Evolutionary conservation across 2,113 vertebrate species (phyloP), one percentile per base, ranked within the genome.

Genomic region (Chaetodon trifascialis): DNA sequence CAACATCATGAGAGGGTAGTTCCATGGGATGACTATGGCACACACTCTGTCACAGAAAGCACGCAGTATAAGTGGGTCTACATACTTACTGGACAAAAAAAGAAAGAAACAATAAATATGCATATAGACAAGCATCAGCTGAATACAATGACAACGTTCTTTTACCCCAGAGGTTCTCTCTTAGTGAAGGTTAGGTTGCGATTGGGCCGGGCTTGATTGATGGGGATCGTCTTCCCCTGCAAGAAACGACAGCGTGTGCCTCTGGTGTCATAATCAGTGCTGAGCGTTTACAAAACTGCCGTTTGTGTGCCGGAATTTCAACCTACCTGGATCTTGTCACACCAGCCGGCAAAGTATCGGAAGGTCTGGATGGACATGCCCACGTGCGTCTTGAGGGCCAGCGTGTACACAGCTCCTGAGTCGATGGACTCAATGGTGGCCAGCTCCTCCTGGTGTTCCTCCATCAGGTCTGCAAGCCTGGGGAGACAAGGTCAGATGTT

Each of bases 1-100:
- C 72, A 97, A 73, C 97, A 97, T 97, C 97, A 97, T 97, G 5
- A 97, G 92, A 0, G 97, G 97, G 70, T 97, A 97, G 91, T 97
- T 97, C 97, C 97, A 97, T 0, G 97, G 97, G 79, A 97, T 97
- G 54, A 97, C 25, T 1, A 97, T 97, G 40, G 94, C 97, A 80
- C 97, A 97, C 65, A 97, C 96, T 15, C 97, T 97, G 84, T 7
- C 12, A 62, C 21, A 42, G 6, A 25, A 25, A 70, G 12, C 47
- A 79, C 42, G 84, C 44, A 40, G 9, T 25, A 21, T 7, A n/a
- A 44, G 19, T 0, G 19, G 2, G 36, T 23, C 7, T 21, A 30
- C 11, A 17, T 21, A 51, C 21, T 54, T 15, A 54, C 11, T n/a
- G 15, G 14, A 47, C 23, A 12, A 38, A 34, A 30, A 58, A 30